A percentile compares a stretch with the other conserved stretches of the same genome.
phyloP scores from a whole-genome alignment of 2,797 vertebrate species.

The Benthosema pterotum region DNA sequence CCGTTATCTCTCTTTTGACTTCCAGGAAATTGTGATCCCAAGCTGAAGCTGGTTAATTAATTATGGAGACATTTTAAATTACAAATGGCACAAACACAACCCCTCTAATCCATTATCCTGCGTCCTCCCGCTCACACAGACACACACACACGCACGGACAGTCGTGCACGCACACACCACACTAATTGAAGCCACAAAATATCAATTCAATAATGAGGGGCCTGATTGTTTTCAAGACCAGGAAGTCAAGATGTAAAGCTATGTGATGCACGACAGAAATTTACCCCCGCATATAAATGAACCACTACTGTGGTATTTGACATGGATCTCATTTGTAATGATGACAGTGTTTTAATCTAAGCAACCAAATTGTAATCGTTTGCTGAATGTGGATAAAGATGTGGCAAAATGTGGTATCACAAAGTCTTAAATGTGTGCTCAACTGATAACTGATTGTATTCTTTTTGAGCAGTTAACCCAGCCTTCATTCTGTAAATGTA shows the following conservation, averaged over 20 bases:
- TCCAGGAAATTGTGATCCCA: constrained; percentile 32
- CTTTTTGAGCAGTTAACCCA: constrained; percentile 2
- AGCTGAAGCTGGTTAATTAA: constrained; percentile 58
- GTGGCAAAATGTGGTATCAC: constrained; percentile 21
- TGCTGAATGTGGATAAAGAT: constrained; percentile 30
- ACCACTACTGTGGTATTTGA: constrained; percentile 47
- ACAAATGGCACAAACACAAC: constrained; percentile 57
- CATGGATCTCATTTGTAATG: constrained; percentile 44
- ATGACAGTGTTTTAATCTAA: constrained; percentile 42
- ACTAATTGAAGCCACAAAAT: constrained; percentile 68
- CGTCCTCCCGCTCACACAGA: constrained; percentile 40
- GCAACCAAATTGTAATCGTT: constrained; percentile 21
- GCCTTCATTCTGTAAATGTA: neutral
- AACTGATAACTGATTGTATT: neutral
- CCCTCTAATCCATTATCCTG: constrained; percentile 60
- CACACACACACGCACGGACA: too few relatives aligned
- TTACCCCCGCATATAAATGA: constrained; percentile 55
- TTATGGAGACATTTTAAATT: constrained; percentile 57
- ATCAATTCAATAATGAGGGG: constrained; percentile 68
- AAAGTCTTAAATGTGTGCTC: constrained; percentile 16
- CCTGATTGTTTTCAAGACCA: constrained; percentile 56
- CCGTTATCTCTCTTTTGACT: constrained; percentile 30
- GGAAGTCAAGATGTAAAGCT: constrained; percentile 51
- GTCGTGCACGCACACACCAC: neutral
- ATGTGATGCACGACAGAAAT: constrained; percentile 46